Evolutionary conservation across 53 echinoderm and acorn worm species (phyloP), one percentile per base, ranked within the genome.

Genomic region (Astropecten irregularis): DNA sequence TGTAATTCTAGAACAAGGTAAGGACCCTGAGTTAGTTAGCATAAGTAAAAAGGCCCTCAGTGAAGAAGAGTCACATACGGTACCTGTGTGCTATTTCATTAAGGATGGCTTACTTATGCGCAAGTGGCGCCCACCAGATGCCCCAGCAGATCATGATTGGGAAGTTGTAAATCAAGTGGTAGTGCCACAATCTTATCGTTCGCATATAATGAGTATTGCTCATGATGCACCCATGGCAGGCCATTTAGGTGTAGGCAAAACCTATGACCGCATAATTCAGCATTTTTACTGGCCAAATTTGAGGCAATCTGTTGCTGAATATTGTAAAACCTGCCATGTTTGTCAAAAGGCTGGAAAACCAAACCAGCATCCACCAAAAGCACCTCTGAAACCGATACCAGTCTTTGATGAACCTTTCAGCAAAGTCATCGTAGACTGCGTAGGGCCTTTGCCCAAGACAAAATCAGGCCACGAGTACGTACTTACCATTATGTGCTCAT

Each of bases 331-430:
- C n/a, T 46, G 52, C 2, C 63, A 77, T 56, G 20, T 40, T 58
- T 84, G 68, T 46, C 68, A 89, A 33, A 25, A 89, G 48, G 73
- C 73, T 44, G 93, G 90, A 0, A 87, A 87, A 20, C 90, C 87
- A n/a, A 83, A 90, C 34, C 84, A 84, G 28, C 66, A 87, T 22
- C 84, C 81, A 25, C 83, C 86, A 25, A 26, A 54, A 19, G 87
- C 88, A 11, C 84, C 81, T 8, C 47, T 93, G 22, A 81, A 58
- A 40, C 89, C 86, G 13, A 89, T 85, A 18, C 93, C 93, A 6
- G 85, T 85, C 13, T 81, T 90, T 49, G 90, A 79, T 53, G 90
- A 88, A 38, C 93, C 93, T 5, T 93, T 93, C 81, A 70, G 83
- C 48, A 84, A 61, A 49, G 83, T 93, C 2, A 76, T 90, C 20